Percentiles rank a stretch among this genome's conserved stretches.
Conservation (phyloP, 2,113 vertebrate species). For the Hippocampus zosterae region DNA sequence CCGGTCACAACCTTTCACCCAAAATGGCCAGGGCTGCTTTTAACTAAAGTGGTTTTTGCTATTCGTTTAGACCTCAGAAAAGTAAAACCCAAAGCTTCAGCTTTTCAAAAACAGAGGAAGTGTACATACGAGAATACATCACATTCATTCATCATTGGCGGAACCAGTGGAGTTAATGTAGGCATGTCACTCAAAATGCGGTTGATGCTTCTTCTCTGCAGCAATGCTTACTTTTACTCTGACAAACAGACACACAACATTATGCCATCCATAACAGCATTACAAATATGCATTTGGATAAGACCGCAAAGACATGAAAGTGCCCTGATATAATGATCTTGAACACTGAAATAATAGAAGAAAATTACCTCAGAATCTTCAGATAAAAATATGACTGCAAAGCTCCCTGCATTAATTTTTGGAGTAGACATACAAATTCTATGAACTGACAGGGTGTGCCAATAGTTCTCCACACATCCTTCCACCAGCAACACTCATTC, state of each 20-base stretch:
- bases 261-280: not conserved
- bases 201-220: not conserved
- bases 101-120: not conserved
- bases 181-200: not conserved
- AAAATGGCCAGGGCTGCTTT: too few relatives aligned
- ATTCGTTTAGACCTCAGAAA: too few relatives aligned
- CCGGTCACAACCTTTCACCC: not conserved
- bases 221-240: not conserved
- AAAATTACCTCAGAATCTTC: not conserved
- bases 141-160: not conserved
- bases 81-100: not conserved
- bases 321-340: too few relatives aligned
- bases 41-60: too few relatives aligned
- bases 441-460: slow-evolving; percentile 1
- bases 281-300: not conserved
- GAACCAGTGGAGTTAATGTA: not conserved
- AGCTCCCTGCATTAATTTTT: slow-evolving; percentile 3
- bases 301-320: too few relatives aligned
- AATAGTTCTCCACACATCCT: not conserved
- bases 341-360: not conserved
- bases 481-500: not conserved
- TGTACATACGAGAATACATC: not conserved
- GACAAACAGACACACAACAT: not conserved
- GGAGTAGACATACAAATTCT: slow-evolving; percentile 20
- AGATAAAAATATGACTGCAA: not conserved